phyloP scores from a whole-genome alignment of 2,888 invertebrate genomes.

The Tetragonula carbonaria region DNA sequence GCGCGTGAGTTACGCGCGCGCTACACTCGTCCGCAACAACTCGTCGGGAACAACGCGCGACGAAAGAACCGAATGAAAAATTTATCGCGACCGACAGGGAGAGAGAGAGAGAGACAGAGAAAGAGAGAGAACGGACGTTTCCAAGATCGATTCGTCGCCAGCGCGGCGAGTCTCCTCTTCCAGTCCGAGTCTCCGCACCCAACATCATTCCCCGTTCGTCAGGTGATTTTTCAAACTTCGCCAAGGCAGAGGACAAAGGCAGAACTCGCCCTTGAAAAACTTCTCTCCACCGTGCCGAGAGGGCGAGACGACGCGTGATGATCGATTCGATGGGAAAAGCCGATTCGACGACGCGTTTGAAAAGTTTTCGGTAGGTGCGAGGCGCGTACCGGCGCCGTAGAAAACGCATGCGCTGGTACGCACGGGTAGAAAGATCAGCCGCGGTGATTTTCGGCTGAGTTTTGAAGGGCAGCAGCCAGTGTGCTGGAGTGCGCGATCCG shows the following conservation, averaged over 20 bases:
- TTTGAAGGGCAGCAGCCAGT: conserved; percentile 44
- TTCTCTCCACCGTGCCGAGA: neutral
- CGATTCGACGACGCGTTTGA: neutral
- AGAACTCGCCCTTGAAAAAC: neutral
- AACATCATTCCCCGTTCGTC: too few relatives aligned
- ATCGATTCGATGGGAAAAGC: neutral
- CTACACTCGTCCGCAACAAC: neutral
- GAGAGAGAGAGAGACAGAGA: neutral
- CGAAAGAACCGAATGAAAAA: conserved; percentile 54
- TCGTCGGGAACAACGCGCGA: conserved; percentile 8
- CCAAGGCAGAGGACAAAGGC: conserved; percentile 3
- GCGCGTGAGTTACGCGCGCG: conserved; percentile 46
- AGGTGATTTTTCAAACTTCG: conserved; percentile 26
- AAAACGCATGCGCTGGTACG: conserved; percentile 34
- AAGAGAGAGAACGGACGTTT: neutral
- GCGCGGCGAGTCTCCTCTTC: neutral
- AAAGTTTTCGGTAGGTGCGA: neutral
- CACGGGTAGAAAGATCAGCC: conserved; percentile 37
- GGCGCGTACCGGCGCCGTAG: conserved; percentile 46
- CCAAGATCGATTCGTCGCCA: conserved; percentile 38
- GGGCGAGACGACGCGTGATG: neutral
- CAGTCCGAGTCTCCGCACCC: too few relatives aligned
- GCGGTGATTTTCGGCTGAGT: conserved; percentile 47
- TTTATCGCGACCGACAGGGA: conserved; percentile 39
- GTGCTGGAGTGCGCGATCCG: conserved; percentile 32